These are phyloP conservation scores for Drosophila multiciliata DNA, from an alignment of 2,888 invertebrate species.

Conservation along the genomic window DNA sequence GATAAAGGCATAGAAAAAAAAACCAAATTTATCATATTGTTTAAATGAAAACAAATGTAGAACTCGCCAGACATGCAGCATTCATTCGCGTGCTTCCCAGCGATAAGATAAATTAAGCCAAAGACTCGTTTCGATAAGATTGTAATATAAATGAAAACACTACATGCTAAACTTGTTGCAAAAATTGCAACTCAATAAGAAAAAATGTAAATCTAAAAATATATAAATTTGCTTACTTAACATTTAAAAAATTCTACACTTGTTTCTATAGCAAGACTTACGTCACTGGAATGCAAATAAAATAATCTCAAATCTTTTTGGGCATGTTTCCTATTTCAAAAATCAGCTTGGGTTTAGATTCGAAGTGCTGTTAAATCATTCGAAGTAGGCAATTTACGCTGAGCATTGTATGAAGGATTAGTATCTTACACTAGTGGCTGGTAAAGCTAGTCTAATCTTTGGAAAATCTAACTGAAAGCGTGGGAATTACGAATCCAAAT, in stretches of 20 bases:
- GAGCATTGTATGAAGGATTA: neutral
- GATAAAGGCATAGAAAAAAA: conserved; percentile 27
- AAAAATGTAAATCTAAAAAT: neutral
- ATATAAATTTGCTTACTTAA: neutral
- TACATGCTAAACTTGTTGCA: neutral
- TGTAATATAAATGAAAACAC: neutral
- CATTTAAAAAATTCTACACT: neutral
- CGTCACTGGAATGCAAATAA: neutral
- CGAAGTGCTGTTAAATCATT: too few species aligned
- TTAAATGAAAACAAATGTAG: conserved; percentile 15
- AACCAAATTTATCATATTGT: conserved; percentile 1
- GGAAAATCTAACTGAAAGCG: conserved; percentile 37
- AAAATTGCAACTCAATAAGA: neutral
- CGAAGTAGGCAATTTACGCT: neutral
- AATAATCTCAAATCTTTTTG: neutral
- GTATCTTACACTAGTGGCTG: neutral
- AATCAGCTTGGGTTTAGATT: neutral
- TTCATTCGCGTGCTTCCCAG: conserved; percentile 12
- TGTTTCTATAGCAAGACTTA: neutral
- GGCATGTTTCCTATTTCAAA: too few species aligned
- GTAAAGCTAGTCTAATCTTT: too few species aligned
- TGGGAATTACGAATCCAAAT: conserved; percentile 23
- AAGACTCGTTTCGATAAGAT: conserved; percentile 10
- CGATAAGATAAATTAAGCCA: conserved; percentile 18
- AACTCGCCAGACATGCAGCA: conserved; percentile 46